These are phyloP conservation scores for Elachura formosa DNA, from an alignment of 2,113 vertebrate species.

Conservation along the genomic window DNA sequence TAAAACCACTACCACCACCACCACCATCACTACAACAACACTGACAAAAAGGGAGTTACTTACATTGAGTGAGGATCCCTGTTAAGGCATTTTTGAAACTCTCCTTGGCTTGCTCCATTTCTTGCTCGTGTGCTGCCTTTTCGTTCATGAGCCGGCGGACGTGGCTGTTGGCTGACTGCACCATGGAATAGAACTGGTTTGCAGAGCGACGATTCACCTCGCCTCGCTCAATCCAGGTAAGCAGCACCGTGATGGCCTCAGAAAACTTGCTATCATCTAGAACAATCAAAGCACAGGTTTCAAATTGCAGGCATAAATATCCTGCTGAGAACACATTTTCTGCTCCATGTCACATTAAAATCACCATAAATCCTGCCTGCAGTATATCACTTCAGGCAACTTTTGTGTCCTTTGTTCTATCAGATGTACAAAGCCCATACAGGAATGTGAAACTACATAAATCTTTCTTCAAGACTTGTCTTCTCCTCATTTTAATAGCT, in stretches of 20 bases:
- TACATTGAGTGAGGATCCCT: constrained; percentile 88
- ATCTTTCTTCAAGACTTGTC: neutral
- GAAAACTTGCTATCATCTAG: constrained; percentile 89
- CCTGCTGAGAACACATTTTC: constrained; percentile 11
- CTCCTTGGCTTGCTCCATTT: constrained; percentile 87
- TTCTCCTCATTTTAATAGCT: constrained; percentile 8
- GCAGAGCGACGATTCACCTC: constrained; percentile 85
- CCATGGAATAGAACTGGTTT: constrained; percentile 91
- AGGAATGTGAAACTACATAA: neutral
- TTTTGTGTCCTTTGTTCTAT: neutral
- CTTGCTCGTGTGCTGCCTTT: constrained; percentile 84
- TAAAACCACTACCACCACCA: constrained; percentile 45
- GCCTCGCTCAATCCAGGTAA: constrained; percentile 86
- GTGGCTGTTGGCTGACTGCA: constrained; percentile 87
- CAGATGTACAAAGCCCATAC: neutral
- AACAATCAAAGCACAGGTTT: constrained; percentile 30
- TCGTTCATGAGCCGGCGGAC: constrained; percentile 85
- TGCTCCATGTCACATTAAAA: constrained; percentile 20
- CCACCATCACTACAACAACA: constrained; percentile 39
- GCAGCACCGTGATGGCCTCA: constrained; percentile 82
- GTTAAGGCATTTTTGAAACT: constrained; percentile 84
- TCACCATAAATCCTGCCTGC: constrained; percentile 7
- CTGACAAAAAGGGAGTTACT: constrained; percentile 67
- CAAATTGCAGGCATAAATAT: constrained; percentile 42
- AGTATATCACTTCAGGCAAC: neutral